Percentiles rank a stretch among this genome's conserved stretches.
These are phyloP conservation scores for Tethea ocularis DNA, from an alignment of 2,888 invertebrate genomes.

Conservation along the genomic window DNA sequence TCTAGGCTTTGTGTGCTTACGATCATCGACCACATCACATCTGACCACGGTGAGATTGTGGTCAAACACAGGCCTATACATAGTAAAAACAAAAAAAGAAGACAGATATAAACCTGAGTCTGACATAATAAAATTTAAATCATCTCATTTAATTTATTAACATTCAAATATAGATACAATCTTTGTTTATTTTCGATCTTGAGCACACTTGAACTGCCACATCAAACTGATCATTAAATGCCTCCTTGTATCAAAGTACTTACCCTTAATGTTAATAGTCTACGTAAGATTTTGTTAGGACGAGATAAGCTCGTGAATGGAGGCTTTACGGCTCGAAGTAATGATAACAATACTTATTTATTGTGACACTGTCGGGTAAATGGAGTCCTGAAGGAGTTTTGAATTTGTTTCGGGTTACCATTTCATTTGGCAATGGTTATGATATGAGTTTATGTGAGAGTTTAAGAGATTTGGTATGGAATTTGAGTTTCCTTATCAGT, in stretches of 20 bases:
- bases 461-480: not conserved
- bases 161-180: too few relatives aligned
- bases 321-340: slow-evolving; percentile 33
- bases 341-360: slow-evolving; percentile 51
- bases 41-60: too few relatives aligned
- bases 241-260: slow-evolving; percentile 8
- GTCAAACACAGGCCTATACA: too few relatives aligned
- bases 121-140: too few relatives aligned
- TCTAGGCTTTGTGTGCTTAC: too few relatives aligned
- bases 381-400: slow-evolving; percentile 12
- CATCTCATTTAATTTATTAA: too few relatives aligned
- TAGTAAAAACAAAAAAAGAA: too few relatives aligned
- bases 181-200: not conserved
- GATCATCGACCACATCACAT: too few relatives aligned
- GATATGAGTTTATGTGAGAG: not conserved
- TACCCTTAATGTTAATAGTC: slow-evolving; percentile 34
- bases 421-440: slow-evolving; percentile 3
- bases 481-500: not conserved
- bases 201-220: slow-evolving; percentile 5
- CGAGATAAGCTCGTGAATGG: slow-evolving; percentile 41
- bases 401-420: not conserved
- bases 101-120: too few relatives aligned
- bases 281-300: slow-evolving; percentile 41
- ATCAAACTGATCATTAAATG: slow-evolving; percentile 4
- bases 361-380: slow-evolving; percentile 22